Base-by-base conservation (phyloP, 2,888 invertebrate species). In the Habrosyne pyritoides region DNA sequence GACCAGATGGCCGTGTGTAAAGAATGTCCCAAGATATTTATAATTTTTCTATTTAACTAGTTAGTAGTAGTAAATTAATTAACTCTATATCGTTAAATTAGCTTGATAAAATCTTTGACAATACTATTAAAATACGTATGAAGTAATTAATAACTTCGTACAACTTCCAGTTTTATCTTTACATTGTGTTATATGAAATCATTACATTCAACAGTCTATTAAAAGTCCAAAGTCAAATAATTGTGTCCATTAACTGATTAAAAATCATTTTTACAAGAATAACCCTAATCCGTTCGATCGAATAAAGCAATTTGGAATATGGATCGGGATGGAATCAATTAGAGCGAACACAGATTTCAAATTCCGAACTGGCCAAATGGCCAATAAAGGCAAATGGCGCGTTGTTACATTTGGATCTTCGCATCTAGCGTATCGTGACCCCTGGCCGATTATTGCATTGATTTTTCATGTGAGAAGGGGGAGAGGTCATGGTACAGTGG, bases 371-470 rank as follows among this genome's bases (percentile, higher is more conserved):
- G 84, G 82, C 83, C 87, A 83, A 88, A 88, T 79, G 83, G 84
- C 82, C 85, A 86, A 89, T 88, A 87, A 87, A 89, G 69, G 80
- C 77, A 87, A 91, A 91, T 87, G 86, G 86, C 68, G 74, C 84
- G 81, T 79, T 74, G 74, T 73, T 81, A 83, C 78, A 82, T 81
- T 79, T 67, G 73, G 64, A 69, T 76, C 69, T 69, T 74, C 64
- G 62, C 68, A 75, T 71, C 87, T 76, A 78, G 57, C 60, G 12
- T 82, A 78, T 53, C 55, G 59, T 76, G 87, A 76, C 56, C 83
- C 57, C 61, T 61, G 54, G 50, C 48, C 55, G 60, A 55, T 52
- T 50, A 50, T 50, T 54, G 56, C 21, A 22, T 59, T 22, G 53
- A 55, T 52, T 54, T 28, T 53, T 55, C 18, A 55, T 51, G 26